Evolutionary conservation across 2,113 vertebrate species (phyloP), one percentile per base, ranked within the genome.

Genomic region (Tympanuchus pallidicinctus): DNA sequence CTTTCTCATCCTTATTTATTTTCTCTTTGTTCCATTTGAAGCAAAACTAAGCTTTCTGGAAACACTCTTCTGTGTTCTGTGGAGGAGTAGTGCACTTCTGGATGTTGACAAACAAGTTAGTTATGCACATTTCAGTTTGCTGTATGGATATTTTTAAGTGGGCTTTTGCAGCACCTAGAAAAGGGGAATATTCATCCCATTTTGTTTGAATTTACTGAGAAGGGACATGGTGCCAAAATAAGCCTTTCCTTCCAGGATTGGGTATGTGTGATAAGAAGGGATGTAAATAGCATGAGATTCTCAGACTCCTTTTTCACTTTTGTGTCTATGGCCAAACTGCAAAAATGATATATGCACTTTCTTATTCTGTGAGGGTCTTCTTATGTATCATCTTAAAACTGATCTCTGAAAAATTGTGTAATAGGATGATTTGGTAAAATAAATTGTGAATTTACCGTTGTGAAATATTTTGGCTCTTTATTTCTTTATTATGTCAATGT

Each of bases 1-100:
- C 38, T 81, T 61, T 52, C 43, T 86, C 36, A 5, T 70, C 75
- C 21, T 87, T 96, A 81, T 90, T 94, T 95, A 94, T 93, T 90
- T 95, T 86, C 21, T 19, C 16, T 73, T 48, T 59, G 76, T 91
- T 61, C 50, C 32, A 27, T 67, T 66, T 84, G 61, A 82, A 88
- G 74, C 42, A 32, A 50, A 34, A 66, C 61, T 81, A 52, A 60
- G 52, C 32, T 64, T 30, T 64, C 40, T 61, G 40, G 72, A 27
- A 93, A 19, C 11, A 8, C 36, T 22, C 57, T 89, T 87, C 69
- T 87, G 52, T 59, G 36, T 86, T 94, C 64, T 11, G 38, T 74
- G 32, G 82, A 77, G 50, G 40, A 80, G 6, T 32, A 54, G 8
- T 50, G 70, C 66, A 36, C 57, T 90, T 89, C 24, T 43, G 66